Conservation (phyloP, 1,140 invertebrate species). For the Limonius californicus region DNA sequence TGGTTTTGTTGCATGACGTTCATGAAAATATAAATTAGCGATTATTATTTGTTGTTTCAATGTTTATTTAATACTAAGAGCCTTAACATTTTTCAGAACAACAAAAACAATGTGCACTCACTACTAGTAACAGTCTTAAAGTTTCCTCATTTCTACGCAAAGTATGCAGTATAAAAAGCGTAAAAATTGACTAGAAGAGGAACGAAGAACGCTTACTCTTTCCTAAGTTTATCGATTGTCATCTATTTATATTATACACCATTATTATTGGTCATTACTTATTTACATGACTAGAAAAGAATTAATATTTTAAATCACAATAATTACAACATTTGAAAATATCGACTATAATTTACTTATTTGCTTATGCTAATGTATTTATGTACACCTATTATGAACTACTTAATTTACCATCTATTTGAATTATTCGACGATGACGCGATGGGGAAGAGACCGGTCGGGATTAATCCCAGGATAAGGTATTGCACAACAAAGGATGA, state of each 20-base stretch:
- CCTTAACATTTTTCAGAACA: too few species aligned
- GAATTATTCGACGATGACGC: too few species aligned
- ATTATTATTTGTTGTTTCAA: too few species aligned
- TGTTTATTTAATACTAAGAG: too few species aligned
- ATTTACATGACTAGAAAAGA: conserved; percentile 11
- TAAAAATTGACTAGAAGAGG: conserved; percentile 36
- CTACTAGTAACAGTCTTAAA: conserved; percentile 29
- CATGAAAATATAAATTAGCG: too few species aligned
- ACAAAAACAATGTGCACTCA: not conserved
- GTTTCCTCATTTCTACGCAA: conserved; percentile 21
- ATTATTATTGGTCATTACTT: not conserved
- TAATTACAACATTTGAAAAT: not conserved
- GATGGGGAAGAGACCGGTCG: too few species aligned
- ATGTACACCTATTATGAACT: not conserved
- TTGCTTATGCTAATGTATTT: not conserved
- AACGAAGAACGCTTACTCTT: conserved; percentile 28
- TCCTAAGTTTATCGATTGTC: conserved; percentile 24
- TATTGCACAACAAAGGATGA: not conserved
- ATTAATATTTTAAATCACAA: conserved; percentile 1
- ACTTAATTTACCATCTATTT: too few species aligned
- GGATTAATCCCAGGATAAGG: too few species aligned
- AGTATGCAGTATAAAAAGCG: conserved; percentile 29
- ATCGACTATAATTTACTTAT: not conserved
- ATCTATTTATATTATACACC: conserved; percentile 18
- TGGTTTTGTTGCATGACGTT: too few species aligned